Conservation (phyloP, 1,140 invertebrate genomes). For the Heliconius melpomene region DNA sequence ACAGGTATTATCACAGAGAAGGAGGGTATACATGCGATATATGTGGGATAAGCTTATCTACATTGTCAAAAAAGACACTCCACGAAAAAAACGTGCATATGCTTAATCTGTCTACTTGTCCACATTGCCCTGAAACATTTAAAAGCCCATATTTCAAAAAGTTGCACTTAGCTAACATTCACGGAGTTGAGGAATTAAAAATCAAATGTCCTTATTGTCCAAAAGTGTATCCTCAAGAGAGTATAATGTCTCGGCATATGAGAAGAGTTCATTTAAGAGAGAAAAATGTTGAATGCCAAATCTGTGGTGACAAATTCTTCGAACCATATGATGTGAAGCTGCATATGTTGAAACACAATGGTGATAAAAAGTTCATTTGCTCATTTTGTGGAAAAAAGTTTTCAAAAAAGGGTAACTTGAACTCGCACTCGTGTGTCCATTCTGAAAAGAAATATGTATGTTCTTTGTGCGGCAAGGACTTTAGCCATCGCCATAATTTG, state of each 20-base stretch:
- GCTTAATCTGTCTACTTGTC: constrained; percentile 61
- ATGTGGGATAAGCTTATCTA: constrained; percentile 58
- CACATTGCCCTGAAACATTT: constrained; percentile 68
- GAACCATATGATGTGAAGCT: constrained; percentile 86
- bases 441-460: constrained; percentile 81
- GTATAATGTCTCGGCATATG: constrained; percentile 75
- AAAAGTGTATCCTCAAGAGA: constrained; percentile 68
- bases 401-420: constrained; percentile 82
- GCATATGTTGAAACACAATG: constrained; percentile 86
- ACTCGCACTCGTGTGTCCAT: constrained; percentile 80
- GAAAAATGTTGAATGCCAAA: constrained; percentile 73
- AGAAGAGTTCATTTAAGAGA: constrained; percentile 68
- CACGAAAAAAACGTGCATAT: constrained; percentile 73
- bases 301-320: constrained; percentile 85
- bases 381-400: constrained; percentile 83
- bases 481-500: constrained; percentile 64
- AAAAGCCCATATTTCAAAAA: constrained; percentile 74
- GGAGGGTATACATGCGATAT: constrained; percentile 68
- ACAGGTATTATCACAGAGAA: constrained; percentile 70
- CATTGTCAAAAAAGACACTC: constrained; percentile 65
- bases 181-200: constrained; percentile 68
- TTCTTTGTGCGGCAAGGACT: constrained; percentile 79
- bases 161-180: constrained; percentile 68
- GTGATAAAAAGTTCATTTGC: constrained; percentile 83
- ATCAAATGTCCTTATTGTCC: constrained; percentile 71